Evolutionary conservation across 2,113 vertebrate species (phyloP).

Genomic region (Ceyx cyanopectus): DNA sequence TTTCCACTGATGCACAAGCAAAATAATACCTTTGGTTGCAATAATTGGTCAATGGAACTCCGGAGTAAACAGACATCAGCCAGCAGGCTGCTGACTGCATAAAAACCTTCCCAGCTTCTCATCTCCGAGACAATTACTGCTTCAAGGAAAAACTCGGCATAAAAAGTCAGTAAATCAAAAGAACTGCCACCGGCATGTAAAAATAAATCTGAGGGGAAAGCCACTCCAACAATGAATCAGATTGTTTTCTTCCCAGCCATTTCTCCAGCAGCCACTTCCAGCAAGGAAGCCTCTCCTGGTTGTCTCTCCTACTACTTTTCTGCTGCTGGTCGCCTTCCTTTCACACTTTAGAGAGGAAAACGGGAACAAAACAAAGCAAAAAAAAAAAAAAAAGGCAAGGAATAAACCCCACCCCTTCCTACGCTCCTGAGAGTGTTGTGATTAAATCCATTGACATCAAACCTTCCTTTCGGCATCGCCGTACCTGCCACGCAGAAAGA

Average conservation of each 20-base stretch:
- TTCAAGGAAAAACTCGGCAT: slow-evolving; percentile 36
- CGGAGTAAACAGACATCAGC: slow-evolving; percentile 22
- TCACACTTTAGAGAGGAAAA: slow-evolving; percentile 10
- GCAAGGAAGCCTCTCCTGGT: slow-evolving; percentile 20
- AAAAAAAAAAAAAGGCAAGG: neutral
- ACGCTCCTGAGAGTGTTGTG: neutral
- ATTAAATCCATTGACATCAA: slow-evolving; percentile 7
- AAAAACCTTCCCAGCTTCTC: neutral
- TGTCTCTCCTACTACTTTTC: slow-evolving; percentile 27
- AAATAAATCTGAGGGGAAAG: slow-evolving; percentile 69
- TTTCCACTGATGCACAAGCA: neutral
- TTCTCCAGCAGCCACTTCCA: slow-evolving; percentile 64
- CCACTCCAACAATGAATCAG: slow-evolving; percentile 78
- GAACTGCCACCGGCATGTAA: slow-evolving; percentile 59
- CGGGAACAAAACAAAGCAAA: neutral
- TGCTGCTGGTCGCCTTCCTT: neutral
- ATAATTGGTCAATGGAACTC: neutral
- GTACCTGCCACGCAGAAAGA: neutral
- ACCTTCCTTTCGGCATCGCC: neutral
- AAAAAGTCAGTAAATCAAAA: slow-evolving; percentile 66
- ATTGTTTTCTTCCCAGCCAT: slow-evolving; percentile 73
- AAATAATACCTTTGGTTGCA: slow-evolving; percentile 2
- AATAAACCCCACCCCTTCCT: neutral
- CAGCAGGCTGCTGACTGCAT: neutral
- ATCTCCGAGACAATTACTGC: neutral